phyloP scores from a whole-genome alignment of 2,797 vertebrate genomes.

The Sparidentex hasta region DNA sequence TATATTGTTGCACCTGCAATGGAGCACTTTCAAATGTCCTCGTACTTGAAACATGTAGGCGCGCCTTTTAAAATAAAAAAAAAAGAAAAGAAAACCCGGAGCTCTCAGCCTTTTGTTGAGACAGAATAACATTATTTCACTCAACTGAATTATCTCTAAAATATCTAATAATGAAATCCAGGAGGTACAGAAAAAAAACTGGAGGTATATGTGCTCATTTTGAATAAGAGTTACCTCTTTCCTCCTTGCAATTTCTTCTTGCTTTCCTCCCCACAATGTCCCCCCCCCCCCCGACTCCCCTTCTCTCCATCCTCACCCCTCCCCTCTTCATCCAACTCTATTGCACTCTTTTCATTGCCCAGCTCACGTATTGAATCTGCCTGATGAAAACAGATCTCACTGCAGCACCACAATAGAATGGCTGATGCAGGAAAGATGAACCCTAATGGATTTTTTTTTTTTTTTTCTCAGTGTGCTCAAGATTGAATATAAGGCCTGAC shows the following conservation, averaged over 20 bases:
- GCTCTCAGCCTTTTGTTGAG: constrained; percentile 68
- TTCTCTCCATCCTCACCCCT: constrained; percentile 56
- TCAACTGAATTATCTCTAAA: constrained; percentile 78
- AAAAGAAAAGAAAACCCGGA: constrained; percentile 13
- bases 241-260: constrained; percentile 73
- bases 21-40: constrained; percentile 57
- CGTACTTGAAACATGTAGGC: constrained; percentile 53
- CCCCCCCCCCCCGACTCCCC: constrained; percentile 8
- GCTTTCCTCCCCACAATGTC: constrained; percentile 53
- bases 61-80: constrained; percentile 41
- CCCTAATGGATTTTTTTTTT: constrained; percentile 86
- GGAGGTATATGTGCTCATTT: constrained; percentile 73
- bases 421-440: constrained; percentile 90
- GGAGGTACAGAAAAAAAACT: constrained; percentile 69
- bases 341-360: constrained; percentile 85
- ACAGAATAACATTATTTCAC: constrained; percentile 73
- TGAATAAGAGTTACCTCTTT: constrained; percentile 77
- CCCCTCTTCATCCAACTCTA: constrained; percentile 80
- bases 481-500: constrained; percentile 90
- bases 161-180: constrained; percentile 80
- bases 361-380: constrained; percentile 87
- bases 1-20: constrained; percentile 63
- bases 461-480: constrained; percentile 83
- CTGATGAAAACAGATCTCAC: constrained; percentile 91
- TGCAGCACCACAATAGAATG: constrained; percentile 88